Percentiles rank a stretch among this genome's conserved stretches.
Conservation (phyloP, 92 coral and sea anemone species). For the Parazoanthus swiftii region DNA sequence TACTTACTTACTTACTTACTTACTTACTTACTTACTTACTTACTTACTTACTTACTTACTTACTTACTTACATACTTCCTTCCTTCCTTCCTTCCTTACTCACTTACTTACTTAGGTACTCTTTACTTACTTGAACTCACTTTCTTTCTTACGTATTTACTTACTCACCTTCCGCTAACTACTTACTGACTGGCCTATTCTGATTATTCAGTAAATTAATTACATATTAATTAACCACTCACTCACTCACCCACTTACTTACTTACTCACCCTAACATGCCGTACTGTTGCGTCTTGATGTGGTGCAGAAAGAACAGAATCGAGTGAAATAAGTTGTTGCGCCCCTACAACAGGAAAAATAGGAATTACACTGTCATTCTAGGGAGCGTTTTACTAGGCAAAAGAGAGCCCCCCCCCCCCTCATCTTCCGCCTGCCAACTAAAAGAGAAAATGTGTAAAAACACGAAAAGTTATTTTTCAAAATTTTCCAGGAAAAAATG, state of each 20-base stretch:
- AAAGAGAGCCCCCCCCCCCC: background rate
- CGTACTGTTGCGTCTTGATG: constrained; percentile 84
- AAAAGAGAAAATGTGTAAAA: background rate
- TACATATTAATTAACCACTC: background rate
- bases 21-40: background rate
- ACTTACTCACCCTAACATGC: constrained; percentile 93
- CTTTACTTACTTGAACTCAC: background rate
- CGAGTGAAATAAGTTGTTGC: constrained; percentile 91
- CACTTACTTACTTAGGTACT: too few relatives aligned
- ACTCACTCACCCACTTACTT: background rate
- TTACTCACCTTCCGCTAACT: background rate
- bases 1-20: too few relatives aligned
- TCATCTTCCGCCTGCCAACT: too few relatives aligned
- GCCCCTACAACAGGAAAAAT: constrained; percentile 63
- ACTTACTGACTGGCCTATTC: too few relatives aligned
- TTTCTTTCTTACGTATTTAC: background rate
- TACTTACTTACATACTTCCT: too few relatives aligned
- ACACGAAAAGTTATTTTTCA: too few relatives aligned
- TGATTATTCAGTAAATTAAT: too few relatives aligned
- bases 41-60: too few relatives aligned
- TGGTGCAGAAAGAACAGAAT: constrained; percentile 86
- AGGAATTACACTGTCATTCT: background rate
- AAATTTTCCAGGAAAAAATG: too few relatives aligned
- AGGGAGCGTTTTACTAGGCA: background rate
- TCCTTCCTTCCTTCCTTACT: too few relatives aligned